These are phyloP conservation scores for Leptopilina boulardi DNA, from an alignment of 1,140 invertebrate species.

Conservation along the genomic window DNA sequence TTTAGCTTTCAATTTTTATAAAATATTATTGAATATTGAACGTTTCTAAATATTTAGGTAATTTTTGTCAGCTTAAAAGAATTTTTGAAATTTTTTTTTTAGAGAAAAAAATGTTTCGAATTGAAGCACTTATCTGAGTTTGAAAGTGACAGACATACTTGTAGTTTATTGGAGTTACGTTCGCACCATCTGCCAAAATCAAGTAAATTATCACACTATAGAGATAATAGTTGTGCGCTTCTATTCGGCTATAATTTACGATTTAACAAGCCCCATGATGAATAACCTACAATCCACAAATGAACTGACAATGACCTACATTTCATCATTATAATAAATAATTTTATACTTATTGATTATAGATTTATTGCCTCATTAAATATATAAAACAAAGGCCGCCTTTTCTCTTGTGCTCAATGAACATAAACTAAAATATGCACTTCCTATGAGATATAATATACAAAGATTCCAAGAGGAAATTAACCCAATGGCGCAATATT, in stretches of 20 bases:
- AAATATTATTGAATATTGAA: no score
- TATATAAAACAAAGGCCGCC: background rate
- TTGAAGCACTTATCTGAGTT: no score
- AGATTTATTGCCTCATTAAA: constrained; percentile 10
- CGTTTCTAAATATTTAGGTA: no score
- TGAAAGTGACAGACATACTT: background rate
- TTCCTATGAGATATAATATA: background rate
- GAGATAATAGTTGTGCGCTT: background rate
- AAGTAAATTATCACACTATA: no score
- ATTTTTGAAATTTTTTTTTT: no score
- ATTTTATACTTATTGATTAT: constrained; percentile 23
- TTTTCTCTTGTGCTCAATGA: background rate
- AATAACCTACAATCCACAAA: background rate
- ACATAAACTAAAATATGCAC: constrained; percentile 1
- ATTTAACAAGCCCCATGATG: background rate
- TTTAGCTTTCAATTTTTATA: no score
- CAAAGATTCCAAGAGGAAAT: no score
- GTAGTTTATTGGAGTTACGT: background rate
- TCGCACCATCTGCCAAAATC: background rate
- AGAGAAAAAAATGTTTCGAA: no score
- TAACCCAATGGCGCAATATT: no score
- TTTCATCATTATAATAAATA: background rate
- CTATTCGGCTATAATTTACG: background rate
- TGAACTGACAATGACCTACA: background rate
- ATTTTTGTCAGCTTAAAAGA: no score